These are phyloP conservation scores for Bettongia penicillata DNA, from an alignment of 2,113 vertebrate genomes.

Conservation along the genomic window DNA sequence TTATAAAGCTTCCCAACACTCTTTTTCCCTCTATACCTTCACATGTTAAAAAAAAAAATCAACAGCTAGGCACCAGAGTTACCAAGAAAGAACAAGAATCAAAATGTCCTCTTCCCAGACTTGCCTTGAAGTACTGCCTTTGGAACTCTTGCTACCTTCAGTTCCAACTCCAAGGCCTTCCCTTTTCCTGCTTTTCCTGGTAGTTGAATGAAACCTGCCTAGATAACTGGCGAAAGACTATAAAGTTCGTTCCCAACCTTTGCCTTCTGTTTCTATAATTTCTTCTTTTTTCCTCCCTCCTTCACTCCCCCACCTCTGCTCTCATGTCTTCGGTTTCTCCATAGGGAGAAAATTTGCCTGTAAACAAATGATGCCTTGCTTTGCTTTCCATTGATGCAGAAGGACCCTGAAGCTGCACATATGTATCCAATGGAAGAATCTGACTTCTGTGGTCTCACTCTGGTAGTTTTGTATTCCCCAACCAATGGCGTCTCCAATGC, in stretches of 20 bases:
- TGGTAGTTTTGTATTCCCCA: conserved; percentile 52
- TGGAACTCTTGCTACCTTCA: conserved; percentile 37
- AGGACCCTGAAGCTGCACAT: neutral
- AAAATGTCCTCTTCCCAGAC: conserved; percentile 13
- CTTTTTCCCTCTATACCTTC: neutral
- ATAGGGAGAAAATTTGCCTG: neutral
- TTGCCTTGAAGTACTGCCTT: conserved; percentile 46
- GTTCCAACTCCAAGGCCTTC: conserved; percentile 49
- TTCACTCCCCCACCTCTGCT: neutral
- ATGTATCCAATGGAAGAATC: conserved; percentile 30
- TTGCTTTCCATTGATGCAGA: neutral
- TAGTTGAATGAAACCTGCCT: neutral
- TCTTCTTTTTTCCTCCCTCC: neutral
- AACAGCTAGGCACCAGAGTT: neutral
- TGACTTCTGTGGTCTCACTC: conserved; percentile 43
- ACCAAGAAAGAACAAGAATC: conserved; percentile 47
- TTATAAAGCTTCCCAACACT: neutral
- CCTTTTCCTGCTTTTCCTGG: conserved; percentile 46
- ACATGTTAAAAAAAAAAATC: conserved; percentile 27
- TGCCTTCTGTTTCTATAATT: neutral
- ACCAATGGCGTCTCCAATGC: conserved; percentile 33
- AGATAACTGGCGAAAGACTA: conserved; percentile 6
- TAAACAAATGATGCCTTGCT: neutral
- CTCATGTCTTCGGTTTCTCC: neutral
- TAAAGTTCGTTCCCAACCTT: neutral